Evolutionary conservation across 2,113 vertebrate genomes (phyloP).

Genomic region (Hirundichthys speculiger): DNA sequence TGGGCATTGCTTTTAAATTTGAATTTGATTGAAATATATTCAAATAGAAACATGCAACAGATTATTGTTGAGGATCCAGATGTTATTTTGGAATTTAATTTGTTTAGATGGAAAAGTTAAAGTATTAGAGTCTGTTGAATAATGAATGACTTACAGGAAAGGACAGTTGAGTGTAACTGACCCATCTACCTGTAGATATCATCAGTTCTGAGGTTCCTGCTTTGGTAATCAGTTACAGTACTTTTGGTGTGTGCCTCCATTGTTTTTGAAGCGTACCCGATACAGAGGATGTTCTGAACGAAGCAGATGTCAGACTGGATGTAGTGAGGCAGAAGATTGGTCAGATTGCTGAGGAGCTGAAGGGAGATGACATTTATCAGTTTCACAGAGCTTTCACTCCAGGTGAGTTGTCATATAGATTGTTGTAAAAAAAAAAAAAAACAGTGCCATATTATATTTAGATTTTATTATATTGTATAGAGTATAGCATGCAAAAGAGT

Average conservation of each 20-base stretch:
- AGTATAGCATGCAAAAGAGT: too few relatives aligned
- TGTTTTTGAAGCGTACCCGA: constrained; percentile 83
- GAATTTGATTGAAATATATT: too few relatives aligned
- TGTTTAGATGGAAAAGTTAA: neutral
- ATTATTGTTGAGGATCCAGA: too few relatives aligned
- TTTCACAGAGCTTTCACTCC: constrained; percentile 94
- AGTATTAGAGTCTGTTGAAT: neutral
- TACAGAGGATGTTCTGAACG: constrained; percentile 86
- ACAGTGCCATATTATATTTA: neutral
- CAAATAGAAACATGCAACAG: too few relatives aligned
- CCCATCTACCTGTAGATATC: too few relatives aligned
- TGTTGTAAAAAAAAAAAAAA: neutral
- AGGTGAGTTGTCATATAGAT: constrained; percentile 77
- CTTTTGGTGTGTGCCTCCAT: neutral
- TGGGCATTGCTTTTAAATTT: too few relatives aligned
- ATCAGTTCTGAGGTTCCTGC: neutral
- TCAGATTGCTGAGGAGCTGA: constrained; percentile 90
- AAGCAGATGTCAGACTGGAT: constrained; percentile 91
- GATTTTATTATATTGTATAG: too few relatives aligned
- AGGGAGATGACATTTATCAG: constrained; percentile 92
- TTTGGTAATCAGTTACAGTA: neutral
- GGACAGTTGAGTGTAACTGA: too few relatives aligned
- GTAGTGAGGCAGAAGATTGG: constrained; percentile 90
- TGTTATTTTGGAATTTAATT: neutral
- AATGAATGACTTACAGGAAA: neutral